Base-by-base conservation (phyloP, 1,140 invertebrate genomes). In the Trichomalopsis sarcophagae region DNA sequence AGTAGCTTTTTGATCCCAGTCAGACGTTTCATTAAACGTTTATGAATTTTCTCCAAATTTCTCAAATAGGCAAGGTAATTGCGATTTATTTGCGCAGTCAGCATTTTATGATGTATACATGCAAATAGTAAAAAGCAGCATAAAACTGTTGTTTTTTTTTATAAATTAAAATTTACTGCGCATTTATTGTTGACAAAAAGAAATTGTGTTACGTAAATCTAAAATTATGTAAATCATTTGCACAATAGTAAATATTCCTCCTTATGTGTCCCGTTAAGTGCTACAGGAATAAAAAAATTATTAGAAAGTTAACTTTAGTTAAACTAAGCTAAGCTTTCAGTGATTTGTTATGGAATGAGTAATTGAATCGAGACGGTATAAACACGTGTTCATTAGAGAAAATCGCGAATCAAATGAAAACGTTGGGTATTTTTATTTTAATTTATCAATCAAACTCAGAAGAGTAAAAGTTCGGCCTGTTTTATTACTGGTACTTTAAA, bases 211-310 rank as follows among this genome's bases (percentile, higher is more conserved):
- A 73, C 44, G 40, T 81, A 71, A 81, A 13, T 6, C 5, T 30
- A 14, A 30, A 81, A 27, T 81, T 81, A 73, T 81, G 80, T 55
- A 81, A 81, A 81, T 10, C 27, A 81, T 81, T 73, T 81, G 68
- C 69, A 73, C 44, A 81, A 81, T 81, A 50, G 27, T 73, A 47
- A 17, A 81, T 81, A 30, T 71, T 4, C 11, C 50, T 50, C 69
- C 2, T 81, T 27, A 47, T 73, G 44, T 44, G 23, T 69, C 78
- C 13, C 40, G 9, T 44, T 44, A 44, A 44, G 40, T 44, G 36
- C 33, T 44, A 17, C 66, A 27, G 6, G 69, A 44, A 69, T 27
- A n/a, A 73, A 71, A 50, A 81, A 33, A 47, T n/a, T 30, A 82
- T 82, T 82, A 82, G 69, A 82, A 82, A 74, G 81, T 82, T 23